Evolutionary conservation across 2,888 invertebrate species (phyloP).

Genomic region (Prostheceraeus crozeri): DNA sequence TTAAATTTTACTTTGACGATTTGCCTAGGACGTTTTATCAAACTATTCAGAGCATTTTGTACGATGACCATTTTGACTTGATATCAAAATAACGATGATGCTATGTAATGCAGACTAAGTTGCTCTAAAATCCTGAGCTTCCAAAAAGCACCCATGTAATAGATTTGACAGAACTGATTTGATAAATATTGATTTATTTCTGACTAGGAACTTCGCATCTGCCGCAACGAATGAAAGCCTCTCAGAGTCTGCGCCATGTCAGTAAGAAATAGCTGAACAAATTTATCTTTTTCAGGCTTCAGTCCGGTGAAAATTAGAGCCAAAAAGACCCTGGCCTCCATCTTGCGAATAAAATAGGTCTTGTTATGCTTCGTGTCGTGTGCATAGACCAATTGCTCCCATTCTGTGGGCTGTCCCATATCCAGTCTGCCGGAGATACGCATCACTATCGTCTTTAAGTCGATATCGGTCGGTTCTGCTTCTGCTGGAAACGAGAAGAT

Average conservation of each 20-base stretch:
- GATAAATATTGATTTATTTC: too few relatives aligned
- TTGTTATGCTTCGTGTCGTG: conserved; percentile 27
- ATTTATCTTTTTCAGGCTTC: conserved; percentile 16
- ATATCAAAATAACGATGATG: too few relatives aligned
- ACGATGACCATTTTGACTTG: too few relatives aligned
- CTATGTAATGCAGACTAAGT: too few relatives aligned
- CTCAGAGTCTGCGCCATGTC: neutral
- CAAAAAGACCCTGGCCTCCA: conserved; percentile 34
- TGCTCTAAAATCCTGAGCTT: too few relatives aligned
- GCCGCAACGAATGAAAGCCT: too few relatives aligned
- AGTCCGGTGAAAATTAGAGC: conserved; percentile 23
- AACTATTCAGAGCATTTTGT: too few relatives aligned
- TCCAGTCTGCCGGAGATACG: conserved; percentile 20
- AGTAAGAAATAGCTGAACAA: conserved; percentile 5
- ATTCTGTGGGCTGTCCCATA: conserved; percentile 7
- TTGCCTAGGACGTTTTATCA: too few relatives aligned
- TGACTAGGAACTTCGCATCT: too few relatives aligned
- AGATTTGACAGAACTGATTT: too few relatives aligned
- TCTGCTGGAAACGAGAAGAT: conserved; percentile 32
- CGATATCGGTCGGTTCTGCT: neutral
- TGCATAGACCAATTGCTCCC: conserved; percentile 6
- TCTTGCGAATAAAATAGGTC: conserved; percentile 34
- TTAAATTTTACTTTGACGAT: too few relatives aligned
- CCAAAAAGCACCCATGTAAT: too few relatives aligned
- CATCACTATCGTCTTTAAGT: conserved; percentile 19